phyloP scores from a whole-genome alignment of 2,113 vertebrate genomes.

The Gymnobelideus leadbeateri region DNA sequence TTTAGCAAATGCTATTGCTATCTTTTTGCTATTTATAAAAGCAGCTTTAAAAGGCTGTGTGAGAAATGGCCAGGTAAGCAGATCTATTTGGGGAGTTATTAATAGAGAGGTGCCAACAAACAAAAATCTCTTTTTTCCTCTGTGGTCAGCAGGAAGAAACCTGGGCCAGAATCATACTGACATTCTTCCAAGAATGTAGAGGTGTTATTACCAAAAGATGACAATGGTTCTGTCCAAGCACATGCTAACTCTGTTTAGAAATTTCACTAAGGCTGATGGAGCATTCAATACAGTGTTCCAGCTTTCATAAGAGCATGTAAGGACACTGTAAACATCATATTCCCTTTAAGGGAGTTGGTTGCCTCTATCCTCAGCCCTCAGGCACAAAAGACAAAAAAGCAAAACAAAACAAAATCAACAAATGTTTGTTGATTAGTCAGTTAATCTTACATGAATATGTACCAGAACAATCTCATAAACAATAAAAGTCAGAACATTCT shows the following conservation, averaged over 20 bases:
- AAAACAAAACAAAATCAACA: neutral
- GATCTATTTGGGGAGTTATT: neutral
- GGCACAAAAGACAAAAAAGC: neutral
- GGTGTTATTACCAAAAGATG: neutral
- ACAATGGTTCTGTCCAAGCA: neutral
- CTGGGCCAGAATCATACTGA: neutral
- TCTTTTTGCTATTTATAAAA: neutral
- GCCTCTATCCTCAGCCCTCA: neutral
- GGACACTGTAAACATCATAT: neutral
- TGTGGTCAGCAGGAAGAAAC: slow-evolving; percentile 2
- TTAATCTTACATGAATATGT: neutral
- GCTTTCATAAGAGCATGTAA: neutral
- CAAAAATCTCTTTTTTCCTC: neutral
- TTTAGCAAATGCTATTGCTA: neutral
- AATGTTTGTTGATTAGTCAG: neutral
- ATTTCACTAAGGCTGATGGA: neutral
- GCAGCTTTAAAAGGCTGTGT: neutral
- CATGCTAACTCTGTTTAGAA: neutral
- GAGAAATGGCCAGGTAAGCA: neutral
- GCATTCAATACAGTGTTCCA: neutral
- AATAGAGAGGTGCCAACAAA: neutral
- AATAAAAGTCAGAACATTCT: neutral
- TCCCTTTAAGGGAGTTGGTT: neutral
- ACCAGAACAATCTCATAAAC: neutral
- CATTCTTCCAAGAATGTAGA: neutral